Evolutionary conservation across 2,888 invertebrate genomes (phyloP).

Genomic region (Leptopilina drosophilae): DNA sequence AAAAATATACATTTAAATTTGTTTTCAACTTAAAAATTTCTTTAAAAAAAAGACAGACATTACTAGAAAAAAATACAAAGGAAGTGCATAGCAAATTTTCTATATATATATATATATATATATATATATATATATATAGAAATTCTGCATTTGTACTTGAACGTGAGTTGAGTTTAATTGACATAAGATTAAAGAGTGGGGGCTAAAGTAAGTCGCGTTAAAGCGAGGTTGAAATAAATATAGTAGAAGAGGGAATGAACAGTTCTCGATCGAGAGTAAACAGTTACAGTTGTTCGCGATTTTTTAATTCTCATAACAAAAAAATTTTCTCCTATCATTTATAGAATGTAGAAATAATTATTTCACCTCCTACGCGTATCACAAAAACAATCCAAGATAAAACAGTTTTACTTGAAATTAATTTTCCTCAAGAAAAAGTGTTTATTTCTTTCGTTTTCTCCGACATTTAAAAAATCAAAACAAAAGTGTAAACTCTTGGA

Average conservation of each 20-base stretch:
- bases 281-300: slow-evolving; percentile 18
- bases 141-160: background rate
- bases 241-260: background rate
- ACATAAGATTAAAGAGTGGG: slow-evolving; percentile 26
- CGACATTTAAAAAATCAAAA: no score
- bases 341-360: background rate
- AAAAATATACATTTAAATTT: no score
- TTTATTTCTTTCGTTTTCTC: background rate
- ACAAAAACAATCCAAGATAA: background rate
- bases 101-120: background rate
- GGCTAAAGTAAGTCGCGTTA: background rate
- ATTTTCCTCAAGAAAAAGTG: background rate
- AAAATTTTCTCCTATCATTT: background rate
- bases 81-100: no score
- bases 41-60: no score
- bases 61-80: background rate
- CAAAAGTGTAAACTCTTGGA: background rate
- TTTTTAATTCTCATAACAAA: background rate
- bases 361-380: background rate
- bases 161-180: slow-evolving; percentile 4
- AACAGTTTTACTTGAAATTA: background rate
- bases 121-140: background rate
- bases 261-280: slow-evolving; percentile 29
- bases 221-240: slow-evolving; percentile 24
- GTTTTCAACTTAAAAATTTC: no score